Evolutionary conservation across 2,113 vertebrate genomes (phyloP).

Genomic region (Regulus satrapa): DNA sequence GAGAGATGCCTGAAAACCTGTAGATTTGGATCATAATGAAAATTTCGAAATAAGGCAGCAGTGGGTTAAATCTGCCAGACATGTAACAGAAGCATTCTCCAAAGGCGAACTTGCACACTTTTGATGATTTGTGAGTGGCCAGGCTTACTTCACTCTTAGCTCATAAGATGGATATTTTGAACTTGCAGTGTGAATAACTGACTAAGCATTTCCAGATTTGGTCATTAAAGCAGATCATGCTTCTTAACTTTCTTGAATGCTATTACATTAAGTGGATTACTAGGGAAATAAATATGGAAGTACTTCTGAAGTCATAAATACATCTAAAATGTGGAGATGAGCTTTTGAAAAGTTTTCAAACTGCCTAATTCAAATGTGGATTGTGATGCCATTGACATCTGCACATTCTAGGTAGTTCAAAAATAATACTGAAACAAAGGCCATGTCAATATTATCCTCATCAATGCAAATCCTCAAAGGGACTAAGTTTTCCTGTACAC

Average conservation of each 20-base stretch:
- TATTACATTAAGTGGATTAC: constrained; percentile 64
- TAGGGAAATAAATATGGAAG: constrained; percentile 17
- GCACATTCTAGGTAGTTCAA: background rate
- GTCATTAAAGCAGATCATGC: constrained; percentile 66
- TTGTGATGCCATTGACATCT: background rate
- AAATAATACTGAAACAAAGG: background rate
- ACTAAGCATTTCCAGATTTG: constrained; percentile 65
- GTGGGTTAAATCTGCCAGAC: background rate
- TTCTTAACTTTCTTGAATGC: constrained; percentile 65
- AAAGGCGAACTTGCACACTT: background rate
- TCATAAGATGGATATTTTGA: constrained; percentile 31
- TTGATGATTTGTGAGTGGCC: background rate
- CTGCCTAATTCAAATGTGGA: background rate
- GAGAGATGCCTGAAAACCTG: background rate
- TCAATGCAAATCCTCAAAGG: constrained; percentile 32
- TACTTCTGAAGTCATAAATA: background rate
- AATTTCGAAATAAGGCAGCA: background rate
- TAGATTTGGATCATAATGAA: background rate
- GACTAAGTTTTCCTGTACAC: background rate
- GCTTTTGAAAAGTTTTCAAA: background rate
- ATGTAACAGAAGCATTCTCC: rapidly evolving
- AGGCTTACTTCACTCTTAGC: constrained; percentile 7
- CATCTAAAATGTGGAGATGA: background rate
- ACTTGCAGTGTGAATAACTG: constrained; percentile 36
- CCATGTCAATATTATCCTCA: background rate